phyloP scores from a whole-genome alignment of 2,113 vertebrate genomes.

The Proteles cristata region DNA sequence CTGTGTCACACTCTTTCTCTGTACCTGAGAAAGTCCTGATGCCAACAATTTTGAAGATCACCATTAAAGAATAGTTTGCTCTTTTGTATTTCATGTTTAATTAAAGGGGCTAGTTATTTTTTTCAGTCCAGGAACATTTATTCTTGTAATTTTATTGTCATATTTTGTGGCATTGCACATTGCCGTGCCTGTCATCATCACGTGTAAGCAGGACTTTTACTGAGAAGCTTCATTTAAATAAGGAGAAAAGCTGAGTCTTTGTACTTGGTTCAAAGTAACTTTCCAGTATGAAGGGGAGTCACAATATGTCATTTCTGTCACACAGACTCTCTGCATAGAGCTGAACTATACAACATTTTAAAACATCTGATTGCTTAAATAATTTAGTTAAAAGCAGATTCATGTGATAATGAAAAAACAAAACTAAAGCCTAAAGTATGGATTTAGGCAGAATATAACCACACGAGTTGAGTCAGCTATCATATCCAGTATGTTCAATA shows the following conservation, averaged over 20 bases:
- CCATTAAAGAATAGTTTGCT: slow-evolving; percentile 73
- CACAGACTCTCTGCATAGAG: background rate
- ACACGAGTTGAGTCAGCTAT: background rate
- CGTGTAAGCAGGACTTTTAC: slow-evolving; percentile 53
- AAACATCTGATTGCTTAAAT: slow-evolving; percentile 33
- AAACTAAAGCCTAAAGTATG: background rate
- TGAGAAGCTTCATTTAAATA: slow-evolving; percentile 61
- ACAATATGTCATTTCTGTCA: background rate
- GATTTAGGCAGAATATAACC: background rate
- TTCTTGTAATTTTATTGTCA: slow-evolving; percentile 69
- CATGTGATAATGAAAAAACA: background rate
- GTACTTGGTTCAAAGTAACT: slow-evolving; percentile 25
- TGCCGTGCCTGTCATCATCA: slow-evolving; percentile 10
- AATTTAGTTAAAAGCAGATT: slow-evolving; percentile 6
- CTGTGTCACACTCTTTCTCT: slow-evolving; percentile 47
- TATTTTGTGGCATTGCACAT: slow-evolving; percentile 60
- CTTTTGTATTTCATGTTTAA: slow-evolving; percentile 68
- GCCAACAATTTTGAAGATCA: slow-evolving; percentile 74
- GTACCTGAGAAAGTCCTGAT: slow-evolving; percentile 60
- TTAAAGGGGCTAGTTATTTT: slow-evolving; percentile 65
- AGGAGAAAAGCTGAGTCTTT: slow-evolving; percentile 63
- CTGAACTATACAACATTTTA: background rate
- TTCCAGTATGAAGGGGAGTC: background rate
- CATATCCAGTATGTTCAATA: background rate
- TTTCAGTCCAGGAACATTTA: slow-evolving; percentile 61